Evolutionary conservation across 37 sponge, comb jelly and placozoan genomes (phyloP).

Genomic region (Eunapius fragilis): DNA sequence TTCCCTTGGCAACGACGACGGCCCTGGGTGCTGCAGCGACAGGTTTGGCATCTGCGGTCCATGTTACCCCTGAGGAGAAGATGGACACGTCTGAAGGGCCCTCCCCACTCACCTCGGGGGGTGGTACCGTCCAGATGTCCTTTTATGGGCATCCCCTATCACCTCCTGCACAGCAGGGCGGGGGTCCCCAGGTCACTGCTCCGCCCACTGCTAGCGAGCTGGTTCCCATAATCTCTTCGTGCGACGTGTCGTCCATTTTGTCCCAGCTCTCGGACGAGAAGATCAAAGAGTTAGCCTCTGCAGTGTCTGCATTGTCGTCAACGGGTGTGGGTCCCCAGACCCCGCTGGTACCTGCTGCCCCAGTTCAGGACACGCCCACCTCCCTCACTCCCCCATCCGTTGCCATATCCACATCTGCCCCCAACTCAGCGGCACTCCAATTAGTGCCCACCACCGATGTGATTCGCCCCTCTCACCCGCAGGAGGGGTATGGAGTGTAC

Average conservation of each 20-base stretch:
- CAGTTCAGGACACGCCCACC: neutral
- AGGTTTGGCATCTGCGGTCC: no score
- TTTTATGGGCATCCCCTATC: slow-evolving; percentile 37
- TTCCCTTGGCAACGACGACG: neutral
- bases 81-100: neutral
- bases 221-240: neutral
- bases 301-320: slow-evolving; percentile 23
- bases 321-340: slow-evolving; percentile 1
- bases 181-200: neutral
- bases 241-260: slow-evolving; percentile 30
- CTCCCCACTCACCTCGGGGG: neutral
- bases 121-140: slow-evolving; percentile 28
- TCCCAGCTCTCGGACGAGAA: slow-evolving; percentile 50
- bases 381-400: neutral
- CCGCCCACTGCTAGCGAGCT: neutral
- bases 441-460: neutral
- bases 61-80: no score
- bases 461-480: neutral
- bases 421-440: neutral
- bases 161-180: neutral
- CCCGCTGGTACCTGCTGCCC: neutral
- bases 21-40: no score
- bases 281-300: slow-evolving; percentile 64
- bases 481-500: neutral
- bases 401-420: neutral